Conservation (phyloP, 2,888 invertebrate genomes). For the Chirona hameri region DNA sequence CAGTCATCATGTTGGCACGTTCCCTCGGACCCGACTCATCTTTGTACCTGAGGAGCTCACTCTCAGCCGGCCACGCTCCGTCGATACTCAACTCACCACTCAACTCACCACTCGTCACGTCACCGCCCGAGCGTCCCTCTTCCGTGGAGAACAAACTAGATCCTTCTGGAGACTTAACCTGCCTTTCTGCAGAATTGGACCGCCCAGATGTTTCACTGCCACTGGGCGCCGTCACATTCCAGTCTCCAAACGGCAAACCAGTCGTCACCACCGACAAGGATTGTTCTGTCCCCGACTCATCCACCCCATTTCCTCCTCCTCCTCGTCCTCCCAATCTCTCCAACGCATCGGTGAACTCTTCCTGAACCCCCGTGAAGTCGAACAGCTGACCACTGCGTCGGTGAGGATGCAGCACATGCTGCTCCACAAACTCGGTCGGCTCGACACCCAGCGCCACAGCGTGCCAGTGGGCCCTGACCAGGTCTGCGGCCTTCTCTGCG, state of each 20-base stretch:
- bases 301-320: neutral
- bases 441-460: neutral
- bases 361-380: neutral
- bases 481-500: constrained; percentile 39
- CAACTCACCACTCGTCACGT: neutral
- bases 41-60: neutral
- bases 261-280: neutral
- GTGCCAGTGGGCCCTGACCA: constrained; percentile 34
- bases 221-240: neutral
- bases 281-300: neutral
- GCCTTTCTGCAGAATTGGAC: neutral
- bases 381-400: neutral
- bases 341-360: neutral
- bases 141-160: neutral
- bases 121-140: neutral
- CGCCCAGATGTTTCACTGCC: too few species aligned
- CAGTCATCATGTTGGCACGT: neutral
- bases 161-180: neutral
- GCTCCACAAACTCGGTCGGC: neutral
- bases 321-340: neutral
- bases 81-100: neutral
- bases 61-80: neutral
- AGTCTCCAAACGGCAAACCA: neutral
- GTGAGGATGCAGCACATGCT: neutral
- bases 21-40: neutral